Evolutionary conservation across 2,888 invertebrate genomes (phyloP).

Genomic region (Dendrolimus houi): DNA sequence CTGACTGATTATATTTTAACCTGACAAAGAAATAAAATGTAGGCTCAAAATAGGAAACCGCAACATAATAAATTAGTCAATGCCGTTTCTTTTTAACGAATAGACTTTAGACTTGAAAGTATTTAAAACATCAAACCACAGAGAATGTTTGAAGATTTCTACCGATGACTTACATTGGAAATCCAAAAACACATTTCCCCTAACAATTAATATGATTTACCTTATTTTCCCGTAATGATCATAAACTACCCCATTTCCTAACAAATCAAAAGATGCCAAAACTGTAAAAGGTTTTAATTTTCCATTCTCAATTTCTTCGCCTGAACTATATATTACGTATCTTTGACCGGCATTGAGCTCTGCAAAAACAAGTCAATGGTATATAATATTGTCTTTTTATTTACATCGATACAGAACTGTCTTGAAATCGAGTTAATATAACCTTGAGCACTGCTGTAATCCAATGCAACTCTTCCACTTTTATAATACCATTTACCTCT

Average conservation of each 20-base stretch:
- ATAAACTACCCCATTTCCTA: constrained; percentile 44
- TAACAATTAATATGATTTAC: constrained; percentile 13
- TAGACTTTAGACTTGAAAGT: too few relatives aligned
- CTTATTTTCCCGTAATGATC: constrained; percentile 35
- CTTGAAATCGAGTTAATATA: neutral
- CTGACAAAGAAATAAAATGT: constrained; percentile 15
- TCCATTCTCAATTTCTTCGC: constrained; percentile 17
- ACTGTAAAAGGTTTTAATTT: constrained; percentile 20
- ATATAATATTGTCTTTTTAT: too few relatives aligned
- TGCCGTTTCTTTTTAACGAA: too few relatives aligned
- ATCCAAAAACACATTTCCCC: too few relatives aligned
- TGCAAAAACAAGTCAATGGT: constrained; percentile 10
- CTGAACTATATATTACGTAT: constrained; percentile 34
- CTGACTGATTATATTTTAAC: constrained; percentile 47
- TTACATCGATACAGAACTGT: too few relatives aligned
- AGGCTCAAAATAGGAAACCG: neutral
- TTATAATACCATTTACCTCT: constrained; percentile 40
- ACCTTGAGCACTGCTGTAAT: constrained; percentile 36
- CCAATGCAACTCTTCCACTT: constrained; percentile 38
- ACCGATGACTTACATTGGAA: too few relatives aligned
- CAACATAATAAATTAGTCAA: too few relatives aligned
- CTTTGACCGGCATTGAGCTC: constrained; percentile 21
- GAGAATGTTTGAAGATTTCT: too few relatives aligned
- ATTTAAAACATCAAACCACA: too few relatives aligned
- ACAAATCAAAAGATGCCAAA: constrained; percentile 37